phyloP scores from a whole-genome alignment of 2,797 vertebrate species.

The Nyctibius grandis region DNA sequence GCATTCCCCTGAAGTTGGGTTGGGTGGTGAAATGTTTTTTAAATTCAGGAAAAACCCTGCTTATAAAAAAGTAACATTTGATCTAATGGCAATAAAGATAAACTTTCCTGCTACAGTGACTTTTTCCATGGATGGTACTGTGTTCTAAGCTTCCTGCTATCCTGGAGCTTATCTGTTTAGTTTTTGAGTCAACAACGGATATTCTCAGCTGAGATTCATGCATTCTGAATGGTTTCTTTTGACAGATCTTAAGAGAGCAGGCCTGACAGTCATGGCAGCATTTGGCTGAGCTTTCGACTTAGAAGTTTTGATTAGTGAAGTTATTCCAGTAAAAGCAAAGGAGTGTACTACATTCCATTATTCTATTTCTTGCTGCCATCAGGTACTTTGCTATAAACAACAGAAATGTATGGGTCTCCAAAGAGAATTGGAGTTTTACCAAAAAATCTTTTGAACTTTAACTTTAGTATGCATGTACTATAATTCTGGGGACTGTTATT shows the following conservation, averaged over 20 bases:
- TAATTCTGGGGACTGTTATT: neutral
- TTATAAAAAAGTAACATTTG: neutral
- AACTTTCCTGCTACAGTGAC: neutral
- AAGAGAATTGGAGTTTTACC: neutral
- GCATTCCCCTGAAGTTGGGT: neutral
- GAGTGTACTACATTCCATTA: neutral
- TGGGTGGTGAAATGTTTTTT: neutral
- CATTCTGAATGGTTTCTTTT: neutral
- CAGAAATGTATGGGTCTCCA: neutral
- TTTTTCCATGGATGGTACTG: neutral
- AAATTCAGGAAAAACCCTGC: no score
- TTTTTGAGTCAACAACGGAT: neutral
- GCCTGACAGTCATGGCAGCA: fast-evolving
- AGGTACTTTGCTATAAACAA: neutral
- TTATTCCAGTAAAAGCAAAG: neutral
- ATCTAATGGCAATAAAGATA: neutral
- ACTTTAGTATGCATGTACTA: neutral
- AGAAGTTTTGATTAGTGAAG: neutral
- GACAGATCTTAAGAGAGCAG: neutral
- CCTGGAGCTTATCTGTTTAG: neutral
- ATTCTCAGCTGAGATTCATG: neutral
- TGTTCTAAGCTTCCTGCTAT: neutral
- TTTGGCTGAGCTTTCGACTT: neutral
- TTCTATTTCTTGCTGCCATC: neutral
- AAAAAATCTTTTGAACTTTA: neutral